Evolutionary conservation across 2,888 invertebrate species (phyloP), one percentile per base, ranked within the genome.

Genomic region (Antheraea yamamai): DNA sequence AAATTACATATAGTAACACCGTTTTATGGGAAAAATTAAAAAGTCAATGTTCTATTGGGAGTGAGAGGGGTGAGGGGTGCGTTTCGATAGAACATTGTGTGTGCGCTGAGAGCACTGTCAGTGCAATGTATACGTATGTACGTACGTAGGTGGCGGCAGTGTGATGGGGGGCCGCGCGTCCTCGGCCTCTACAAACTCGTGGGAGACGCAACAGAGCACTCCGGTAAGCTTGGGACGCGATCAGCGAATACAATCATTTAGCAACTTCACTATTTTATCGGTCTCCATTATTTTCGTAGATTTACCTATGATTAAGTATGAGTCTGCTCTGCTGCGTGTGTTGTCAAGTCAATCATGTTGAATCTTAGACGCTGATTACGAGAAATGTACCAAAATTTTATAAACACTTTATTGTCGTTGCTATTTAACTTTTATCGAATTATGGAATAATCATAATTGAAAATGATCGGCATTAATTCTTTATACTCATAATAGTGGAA

Each of bases 291-390:
- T 89, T 93, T 89, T 90, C 88, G 93, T 94, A 94, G 93, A 92
- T 83, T 85, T 39, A 89, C 87, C 86, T 92, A 86, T 89, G 86
- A 90, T 90, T 90, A 86, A 93, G 92, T 91, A 91, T 92, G 87
- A 91, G 89, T 93, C 93, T 94, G 92, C 92, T 92, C 94, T 91
- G 93, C 93, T 94, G 94, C 94, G 94, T 94, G 92, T 94, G 92
- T 91, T 93, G 91, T 94, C 92, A 87, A 91, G 83, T 89, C 90
- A 85, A 91, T 90, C 91, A 89, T 92, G 87, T 89, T 90, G 88
- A 89, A 89, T 85, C 83, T 88, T 93, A 94, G 94, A 88, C 85
- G 92, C 94, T 89, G 90, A 90, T 87, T 87, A 87, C 88, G 85
- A 87, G 92, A 90, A 91, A 90, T 91, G 93, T 91, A 90, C 92